Evolutionary conservation across 2,797 vertebrate genomes (phyloP).

Genomic region (Pogonophryne albipinna): DNA sequence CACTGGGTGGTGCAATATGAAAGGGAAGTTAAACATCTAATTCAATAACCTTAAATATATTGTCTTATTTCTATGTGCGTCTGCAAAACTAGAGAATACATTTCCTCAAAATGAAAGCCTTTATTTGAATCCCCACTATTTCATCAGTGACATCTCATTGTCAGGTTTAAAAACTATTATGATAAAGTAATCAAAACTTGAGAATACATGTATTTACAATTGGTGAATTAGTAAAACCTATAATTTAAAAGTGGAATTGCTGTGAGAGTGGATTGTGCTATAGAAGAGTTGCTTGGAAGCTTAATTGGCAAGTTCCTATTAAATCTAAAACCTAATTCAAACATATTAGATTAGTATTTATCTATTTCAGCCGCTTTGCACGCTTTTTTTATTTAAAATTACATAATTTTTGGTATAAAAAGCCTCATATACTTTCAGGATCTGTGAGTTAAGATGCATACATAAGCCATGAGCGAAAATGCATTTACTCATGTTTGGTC

Average conservation of each 20-base stretch:
- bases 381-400: neutral
- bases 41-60: slow-evolving; percentile 10
- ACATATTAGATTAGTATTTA: too few relatives aligned
- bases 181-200: neutral
- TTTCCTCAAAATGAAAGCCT: neutral
- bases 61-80: neutral
- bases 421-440: neutral
- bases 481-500: neutral
- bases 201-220: neutral
- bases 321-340: too few relatives aligned
- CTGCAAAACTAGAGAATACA: neutral
- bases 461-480: neutral
- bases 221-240: neutral
- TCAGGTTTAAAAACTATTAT: neutral
- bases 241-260: too few relatives aligned
- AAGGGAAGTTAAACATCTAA: neutral
- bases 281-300: too few relatives aligned
- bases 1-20: slow-evolving; percentile 59
- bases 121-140: neutral
- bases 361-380: neutral
- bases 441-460: neutral
- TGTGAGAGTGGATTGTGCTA: too few relatives aligned
- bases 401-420: neutral
- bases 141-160: neutral
- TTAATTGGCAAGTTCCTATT: too few relatives aligned